A percentile compares a stretch with the other conserved stretches of the same genome.
phyloP scores from a whole-genome alignment of 2,797 vertebrate genomes.

The Gadopsis marmoratus region DNA sequence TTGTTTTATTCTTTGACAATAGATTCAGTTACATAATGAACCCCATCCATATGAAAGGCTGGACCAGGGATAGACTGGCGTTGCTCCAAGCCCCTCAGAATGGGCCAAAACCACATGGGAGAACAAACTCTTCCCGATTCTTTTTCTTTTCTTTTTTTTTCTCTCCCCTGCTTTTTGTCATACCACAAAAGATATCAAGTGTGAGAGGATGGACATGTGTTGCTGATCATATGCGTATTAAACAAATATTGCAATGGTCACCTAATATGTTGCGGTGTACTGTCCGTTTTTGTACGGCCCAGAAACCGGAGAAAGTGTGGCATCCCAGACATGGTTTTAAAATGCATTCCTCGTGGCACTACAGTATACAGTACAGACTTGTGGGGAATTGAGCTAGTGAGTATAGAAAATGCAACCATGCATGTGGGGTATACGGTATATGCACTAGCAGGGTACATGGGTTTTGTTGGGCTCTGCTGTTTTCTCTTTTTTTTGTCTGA shows the following conservation, averaged over 20 bases:
- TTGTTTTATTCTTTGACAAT: constrained; percentile 82
- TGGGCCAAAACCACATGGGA: constrained; percentile 83
- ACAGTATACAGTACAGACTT: constrained; percentile 16
- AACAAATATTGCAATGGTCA: constrained; percentile 76
- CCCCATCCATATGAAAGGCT: constrained; percentile 83
- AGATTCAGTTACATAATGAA: constrained; percentile 85
- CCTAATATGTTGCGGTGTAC: constrained; percentile 79
- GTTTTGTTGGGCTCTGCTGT: constrained; percentile 65
- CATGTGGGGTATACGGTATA: constrained; percentile 37
- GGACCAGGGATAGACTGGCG: constrained; percentile 75
- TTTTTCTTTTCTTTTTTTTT: constrained; percentile 15
- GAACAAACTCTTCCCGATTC: constrained; percentile 77
- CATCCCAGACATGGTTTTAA: constrained; percentile 63
- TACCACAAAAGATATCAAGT: constrained; percentile 78
- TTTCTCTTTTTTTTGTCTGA: constrained; percentile 54
- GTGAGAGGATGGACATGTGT: constrained; percentile 83
- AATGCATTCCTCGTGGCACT: constrained; percentile 70
- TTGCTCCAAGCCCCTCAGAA: constrained; percentile 75
- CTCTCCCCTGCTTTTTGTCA: constrained; percentile 78
- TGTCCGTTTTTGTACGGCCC: constrained; percentile 50
- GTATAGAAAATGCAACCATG: constrained; percentile 35
- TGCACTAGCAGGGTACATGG: constrained; percentile 60
- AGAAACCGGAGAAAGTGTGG: constrained; percentile 62
- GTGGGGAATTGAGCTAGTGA: constrained; percentile 38
- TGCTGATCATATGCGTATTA: constrained; percentile 83